A percentile compares a stretch with the other conserved stretches of the same genome.
phyloP scores from a whole-genome alignment of 2,797 vertebrate genomes.

The Garrulus glandarius region DNA sequence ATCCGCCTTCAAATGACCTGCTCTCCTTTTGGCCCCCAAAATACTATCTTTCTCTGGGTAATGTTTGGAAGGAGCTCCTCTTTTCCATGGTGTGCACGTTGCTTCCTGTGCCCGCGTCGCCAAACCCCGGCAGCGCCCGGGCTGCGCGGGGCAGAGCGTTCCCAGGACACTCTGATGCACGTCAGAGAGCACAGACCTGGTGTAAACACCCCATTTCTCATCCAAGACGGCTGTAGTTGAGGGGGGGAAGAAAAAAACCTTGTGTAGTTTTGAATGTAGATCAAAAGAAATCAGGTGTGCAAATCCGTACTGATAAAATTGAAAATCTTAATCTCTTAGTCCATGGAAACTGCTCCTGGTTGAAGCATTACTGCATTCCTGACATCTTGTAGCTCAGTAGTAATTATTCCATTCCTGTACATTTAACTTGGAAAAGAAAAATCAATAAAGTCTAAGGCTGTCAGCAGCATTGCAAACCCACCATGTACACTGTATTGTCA shows the following conservation, averaged over 20 bases:
- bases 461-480: slow-evolving; percentile 63
- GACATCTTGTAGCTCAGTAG: slow-evolving; percentile 63
- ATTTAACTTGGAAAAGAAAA: slow-evolving; percentile 58
- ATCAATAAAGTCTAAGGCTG: slow-evolving; percentile 55
- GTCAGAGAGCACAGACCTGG: neutral
- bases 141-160: neutral
- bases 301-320: neutral
- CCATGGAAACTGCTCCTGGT: slow-evolving; percentile 37
- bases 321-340: neutral
- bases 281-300: slow-evolving; percentile 18
- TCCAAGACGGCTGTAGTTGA: neutral
- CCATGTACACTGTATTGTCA: slow-evolving; percentile 58
- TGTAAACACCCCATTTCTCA: neutral
- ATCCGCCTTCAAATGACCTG: neutral
- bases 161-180: neutral
- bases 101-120: neutral
- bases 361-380: slow-evolving; percentile 33
- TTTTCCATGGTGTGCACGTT: neutral
- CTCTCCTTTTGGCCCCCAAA: neutral
- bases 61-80: neutral
- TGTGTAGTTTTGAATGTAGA: neutral
- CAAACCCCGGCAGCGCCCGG: neutral
- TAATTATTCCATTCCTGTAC: slow-evolving; percentile 64
- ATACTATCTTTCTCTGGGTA: neutral
- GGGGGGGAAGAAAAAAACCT: neutral